These are phyloP conservation scores for Chaetodon trifascialis DNA, from an alignment of 2,113 vertebrate genomes.

Conservation along the genomic window DNA sequence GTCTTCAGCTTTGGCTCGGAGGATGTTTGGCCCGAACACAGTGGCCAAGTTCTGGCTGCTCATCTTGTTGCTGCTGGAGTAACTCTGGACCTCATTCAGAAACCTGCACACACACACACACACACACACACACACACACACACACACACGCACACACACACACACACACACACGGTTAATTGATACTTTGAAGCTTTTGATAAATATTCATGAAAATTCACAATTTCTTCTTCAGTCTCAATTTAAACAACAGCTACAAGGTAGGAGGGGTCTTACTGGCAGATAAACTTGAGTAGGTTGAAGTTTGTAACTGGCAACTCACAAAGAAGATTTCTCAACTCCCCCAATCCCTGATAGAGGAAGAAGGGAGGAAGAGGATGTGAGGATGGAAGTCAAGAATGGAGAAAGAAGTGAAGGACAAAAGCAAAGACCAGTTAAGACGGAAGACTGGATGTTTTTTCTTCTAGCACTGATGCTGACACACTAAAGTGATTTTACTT, in stretches of 20 bases:
- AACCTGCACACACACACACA: constrained; percentile 74
- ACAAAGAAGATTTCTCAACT: constrained; percentile 81
- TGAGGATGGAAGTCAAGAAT: background rate
- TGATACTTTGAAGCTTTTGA: background rate
- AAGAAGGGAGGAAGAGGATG: background rate
- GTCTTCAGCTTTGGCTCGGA: constrained; percentile 87
- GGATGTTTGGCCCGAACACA: constrained; percentile 87
- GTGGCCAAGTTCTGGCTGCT: constrained; percentile 85
- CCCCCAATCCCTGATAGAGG: constrained; percentile 73
- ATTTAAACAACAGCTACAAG: background rate
- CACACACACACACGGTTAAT: background rate
- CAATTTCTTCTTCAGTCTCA: background rate
- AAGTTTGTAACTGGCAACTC: constrained; percentile 85
- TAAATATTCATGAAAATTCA: background rate
- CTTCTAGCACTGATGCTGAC: too few relatives aligned
- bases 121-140: background rate
- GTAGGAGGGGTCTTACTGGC: constrained; percentile 72
- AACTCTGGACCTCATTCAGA: constrained; percentile 84
- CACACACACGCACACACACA: background rate
- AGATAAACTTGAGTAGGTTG: constrained; percentile 85
- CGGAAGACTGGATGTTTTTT: background rate
- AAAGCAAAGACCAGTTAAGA: background rate
- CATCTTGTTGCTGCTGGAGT: constrained; percentile 85
- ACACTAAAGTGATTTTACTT: too few relatives aligned
- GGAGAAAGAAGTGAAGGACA: rapidly evolving